Base-by-base conservation (phyloP, 2,888 invertebrate genomes). In the Cryptosula pallasiana region DNA sequence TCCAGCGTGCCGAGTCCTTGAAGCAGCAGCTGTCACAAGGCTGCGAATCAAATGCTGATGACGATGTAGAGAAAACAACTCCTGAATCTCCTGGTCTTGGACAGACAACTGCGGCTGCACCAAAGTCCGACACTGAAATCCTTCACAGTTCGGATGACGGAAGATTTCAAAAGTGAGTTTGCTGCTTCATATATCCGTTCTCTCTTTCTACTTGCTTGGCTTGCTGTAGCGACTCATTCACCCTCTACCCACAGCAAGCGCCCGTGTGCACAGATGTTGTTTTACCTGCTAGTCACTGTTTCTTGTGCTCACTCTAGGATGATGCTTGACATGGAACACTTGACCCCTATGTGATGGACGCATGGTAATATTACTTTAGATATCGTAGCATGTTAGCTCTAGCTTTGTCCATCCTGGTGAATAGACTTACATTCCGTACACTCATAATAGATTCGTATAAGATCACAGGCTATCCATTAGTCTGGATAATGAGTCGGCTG, bases 271-370 rank as follows among this genome's bases (percentile, higher is more conserved):
- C n/a, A n/a, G n/a, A n/a, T n/a, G n/a, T n/a, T n/a, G n/a, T n/a
- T n/a, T n/a, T n/a, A n/a, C n/a, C n/a, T n/a, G n/a, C n/a, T n/a
- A n/a, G n/a, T n/a, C n/a, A n/a, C n/a, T n/a, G n/a, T n/a, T n/a
- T n/a, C n/a, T 55, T 55, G 5, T 55, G 25, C 55, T 55, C 23
- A 23, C 16, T 55, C 25, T 27, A 63, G 63, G 63, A 63, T 63
- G 20, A 32, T 63, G 9, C 13, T 20, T 32, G 63, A 63, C 32
- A 2, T 63, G 63, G 63, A 63, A 32, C 32, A 63, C 32, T 9
- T 63, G 5, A 63, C 63, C 27, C 63, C 63, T 2, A 63, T 63
- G 63, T 63, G 63, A 63, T 16, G 20, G 9, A 45, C 20, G 9
- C 20, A 45, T 45, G 9, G 45, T 13, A 45, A n/a, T n/a, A n/a